These are phyloP conservation scores for Speoplatyrhinus poulsoni DNA, from an alignment of 2,113 vertebrate species.

Conservation along the genomic window DNA sequence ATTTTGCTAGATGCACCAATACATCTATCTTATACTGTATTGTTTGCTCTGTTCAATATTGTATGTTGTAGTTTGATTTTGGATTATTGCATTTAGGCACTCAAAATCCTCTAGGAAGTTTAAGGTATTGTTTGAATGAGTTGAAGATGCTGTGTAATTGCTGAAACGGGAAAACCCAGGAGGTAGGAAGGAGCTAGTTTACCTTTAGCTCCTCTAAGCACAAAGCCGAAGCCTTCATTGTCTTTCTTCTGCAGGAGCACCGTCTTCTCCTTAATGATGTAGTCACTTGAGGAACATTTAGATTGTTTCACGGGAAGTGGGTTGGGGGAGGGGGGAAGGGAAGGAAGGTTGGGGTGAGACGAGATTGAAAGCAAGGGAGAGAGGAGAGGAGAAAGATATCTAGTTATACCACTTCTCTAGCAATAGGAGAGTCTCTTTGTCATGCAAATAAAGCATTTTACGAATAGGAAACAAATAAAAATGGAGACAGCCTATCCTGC, in stretches of 20 bases:
- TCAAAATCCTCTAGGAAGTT: no score
- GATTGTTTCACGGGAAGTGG: neutral
- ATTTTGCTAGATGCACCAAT: no score
- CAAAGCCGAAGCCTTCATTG: slow-evolving; percentile 98
- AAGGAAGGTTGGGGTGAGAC: slow-evolving; percentile 12
- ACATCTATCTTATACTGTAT: no score
- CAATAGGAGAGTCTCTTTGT: slow-evolving; percentile 39
- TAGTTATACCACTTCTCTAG: slow-evolving; percentile 37
- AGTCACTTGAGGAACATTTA: slow-evolving; percentile 85
- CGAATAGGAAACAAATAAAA: slow-evolving; percentile 17
- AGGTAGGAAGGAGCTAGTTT: slow-evolving; percentile 31
- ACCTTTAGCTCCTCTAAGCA: slow-evolving; percentile 99
- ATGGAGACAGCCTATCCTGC: slow-evolving; percentile 50
- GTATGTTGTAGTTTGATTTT: no score
- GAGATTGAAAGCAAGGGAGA: neutral
- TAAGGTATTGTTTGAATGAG: no score
- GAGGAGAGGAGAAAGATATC: slow-evolving; percentile 17
- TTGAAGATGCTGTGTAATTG: neutral
- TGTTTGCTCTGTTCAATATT: no score
- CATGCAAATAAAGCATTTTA: slow-evolving; percentile 58
- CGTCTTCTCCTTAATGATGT: slow-evolving; percentile 98
- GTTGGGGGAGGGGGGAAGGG: slow-evolving; percentile 57
- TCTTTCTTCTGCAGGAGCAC: slow-evolving; percentile 99
- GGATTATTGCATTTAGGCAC: no score
- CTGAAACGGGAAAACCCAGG: neutral